Conservation (phyloP, 1,140 invertebrate species). For the Oscheius sp. region DNA sequence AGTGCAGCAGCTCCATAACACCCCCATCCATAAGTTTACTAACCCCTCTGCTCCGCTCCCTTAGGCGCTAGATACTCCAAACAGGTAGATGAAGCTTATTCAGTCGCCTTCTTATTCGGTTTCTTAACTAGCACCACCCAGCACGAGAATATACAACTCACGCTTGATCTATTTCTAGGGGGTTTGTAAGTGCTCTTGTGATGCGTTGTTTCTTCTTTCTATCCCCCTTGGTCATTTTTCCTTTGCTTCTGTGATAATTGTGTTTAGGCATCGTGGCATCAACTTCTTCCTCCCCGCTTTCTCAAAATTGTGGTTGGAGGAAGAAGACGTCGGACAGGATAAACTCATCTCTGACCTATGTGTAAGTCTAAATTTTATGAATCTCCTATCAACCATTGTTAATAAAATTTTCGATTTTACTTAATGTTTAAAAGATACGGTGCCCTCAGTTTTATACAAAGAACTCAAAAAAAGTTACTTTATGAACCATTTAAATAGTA, state of each 20-base stretch:
- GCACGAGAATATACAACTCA: too few species aligned
- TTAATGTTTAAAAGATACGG: background rate
- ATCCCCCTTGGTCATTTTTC: background rate
- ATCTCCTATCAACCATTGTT: too few species aligned
- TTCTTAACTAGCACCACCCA: background rate
- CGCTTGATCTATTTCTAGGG: background rate
- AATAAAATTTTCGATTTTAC: too few species aligned
- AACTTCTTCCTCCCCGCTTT: conserved; percentile 95
- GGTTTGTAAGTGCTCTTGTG: too few species aligned
- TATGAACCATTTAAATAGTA: too few species aligned
- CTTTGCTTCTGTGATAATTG: background rate
- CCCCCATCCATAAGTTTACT: background rate
- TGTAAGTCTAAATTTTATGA: conserved; percentile 45
- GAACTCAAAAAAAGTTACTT: background rate
- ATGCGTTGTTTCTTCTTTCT: too few species aligned
- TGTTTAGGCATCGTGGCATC: conserved; percentile 87
- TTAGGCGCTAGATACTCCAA: background rate
- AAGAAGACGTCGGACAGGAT: conserved; percentile 91
- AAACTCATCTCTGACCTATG: conserved; percentile 89
- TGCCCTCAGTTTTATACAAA: background rate
- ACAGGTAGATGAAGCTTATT: too few species aligned
- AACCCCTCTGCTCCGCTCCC: background rate
- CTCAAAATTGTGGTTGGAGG: conserved; percentile 86
- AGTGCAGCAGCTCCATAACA: conserved; percentile 21
- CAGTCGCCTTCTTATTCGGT: background rate